A percentile compares a stretch with the other conserved stretches of the same genome.
phyloP scores from a whole-genome alignment of 2,113 vertebrate species.

The Sinocyclocheilus maitianheensis region DNA sequence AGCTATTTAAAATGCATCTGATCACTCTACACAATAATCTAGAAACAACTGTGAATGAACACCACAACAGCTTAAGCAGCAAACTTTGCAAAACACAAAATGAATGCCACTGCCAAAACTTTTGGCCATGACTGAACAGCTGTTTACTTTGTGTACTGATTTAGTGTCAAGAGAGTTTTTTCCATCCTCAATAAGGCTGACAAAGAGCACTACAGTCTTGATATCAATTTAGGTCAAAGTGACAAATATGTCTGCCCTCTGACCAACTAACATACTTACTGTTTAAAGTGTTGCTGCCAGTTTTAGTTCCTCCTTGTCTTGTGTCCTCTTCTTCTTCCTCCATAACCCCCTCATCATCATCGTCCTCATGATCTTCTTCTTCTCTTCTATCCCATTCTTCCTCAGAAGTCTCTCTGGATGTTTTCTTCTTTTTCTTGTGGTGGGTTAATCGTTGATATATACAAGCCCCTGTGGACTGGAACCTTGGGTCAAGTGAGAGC shows the following conservation, averaged over 20 bases:
- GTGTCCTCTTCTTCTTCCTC: conserved; percentile 20
- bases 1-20: no score
- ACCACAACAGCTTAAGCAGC: no score
- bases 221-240: conserved; percentile 26
- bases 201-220: neutral
- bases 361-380: conserved; percentile 69
- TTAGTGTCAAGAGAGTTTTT: neutral
- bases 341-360: conserved; percentile 64
- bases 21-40: no score
- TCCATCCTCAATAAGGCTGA: neutral
- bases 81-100: no score
- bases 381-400: conserved; percentile 69
- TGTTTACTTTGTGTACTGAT: conserved; percentile 18
- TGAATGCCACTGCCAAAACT: no score
- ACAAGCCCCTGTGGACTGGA: conserved; percentile 36
- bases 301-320: conserved; percentile 52
- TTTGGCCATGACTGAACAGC: neutral
- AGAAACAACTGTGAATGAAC: no score
- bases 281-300: conserved; percentile 51
- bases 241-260: conserved; percentile 22
- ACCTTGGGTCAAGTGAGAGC: conserved; percentile 64
- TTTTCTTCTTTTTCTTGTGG: conserved; percentile 49
- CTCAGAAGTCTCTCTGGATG: conserved; percentile 49
- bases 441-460: conserved; percentile 49
- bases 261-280: conserved; percentile 69